A percentile compares a stretch with the other conserved stretches of the same genome.
phyloP scores from a whole-genome alignment of 2,888 invertebrate species.

The Caenorhabditis sp. region DNA sequence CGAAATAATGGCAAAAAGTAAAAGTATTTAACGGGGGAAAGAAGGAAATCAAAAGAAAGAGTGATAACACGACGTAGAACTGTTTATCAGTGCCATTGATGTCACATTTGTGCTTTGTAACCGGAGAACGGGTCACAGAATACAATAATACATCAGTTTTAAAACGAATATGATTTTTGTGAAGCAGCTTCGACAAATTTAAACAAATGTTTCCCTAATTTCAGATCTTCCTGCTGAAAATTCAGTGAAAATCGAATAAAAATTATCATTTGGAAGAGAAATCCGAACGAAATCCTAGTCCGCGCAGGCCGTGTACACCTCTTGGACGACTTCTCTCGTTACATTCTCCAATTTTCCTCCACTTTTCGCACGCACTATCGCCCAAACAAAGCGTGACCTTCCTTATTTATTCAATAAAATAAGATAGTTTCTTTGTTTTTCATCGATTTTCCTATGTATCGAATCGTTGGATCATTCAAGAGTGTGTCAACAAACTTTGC shows the following conservation, averaged over 20 bases:
- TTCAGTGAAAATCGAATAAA: too few relatives aligned
- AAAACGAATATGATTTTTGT: too few relatives aligned
- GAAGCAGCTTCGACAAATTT: too few relatives aligned
- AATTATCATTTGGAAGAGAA: constrained; percentile 42
- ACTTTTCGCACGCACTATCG: constrained; percentile 13
- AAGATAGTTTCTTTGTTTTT: constrained; percentile 19
- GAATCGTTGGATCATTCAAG: background rate
- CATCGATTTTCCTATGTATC: constrained; percentile 24
- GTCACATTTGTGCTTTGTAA: constrained; percentile 47
- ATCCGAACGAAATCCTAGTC: constrained; percentile 7
- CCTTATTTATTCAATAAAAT: constrained; percentile 49
- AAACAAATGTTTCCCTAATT: too few relatives aligned
- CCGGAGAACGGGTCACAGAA: constrained; percentile 9
- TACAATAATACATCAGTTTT: constrained; percentile 27
- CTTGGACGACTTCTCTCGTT: constrained; percentile 19
- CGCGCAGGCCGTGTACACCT: constrained; percentile 32
- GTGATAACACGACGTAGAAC: constrained; percentile 7
- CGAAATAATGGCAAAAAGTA: too few relatives aligned
- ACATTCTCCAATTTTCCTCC: constrained; percentile 12
- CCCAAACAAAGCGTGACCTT: constrained; percentile 40
- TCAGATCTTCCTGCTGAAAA: background rate
- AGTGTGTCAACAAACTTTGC: background rate
- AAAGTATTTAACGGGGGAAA: constrained; percentile 1
- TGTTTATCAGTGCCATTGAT: constrained; percentile 35
- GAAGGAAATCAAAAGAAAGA: constrained; percentile 14